These are phyloP conservation scores for Colius striatus DNA, from an alignment of 2,113 vertebrate genomes.

Conservation along the genomic window DNA sequence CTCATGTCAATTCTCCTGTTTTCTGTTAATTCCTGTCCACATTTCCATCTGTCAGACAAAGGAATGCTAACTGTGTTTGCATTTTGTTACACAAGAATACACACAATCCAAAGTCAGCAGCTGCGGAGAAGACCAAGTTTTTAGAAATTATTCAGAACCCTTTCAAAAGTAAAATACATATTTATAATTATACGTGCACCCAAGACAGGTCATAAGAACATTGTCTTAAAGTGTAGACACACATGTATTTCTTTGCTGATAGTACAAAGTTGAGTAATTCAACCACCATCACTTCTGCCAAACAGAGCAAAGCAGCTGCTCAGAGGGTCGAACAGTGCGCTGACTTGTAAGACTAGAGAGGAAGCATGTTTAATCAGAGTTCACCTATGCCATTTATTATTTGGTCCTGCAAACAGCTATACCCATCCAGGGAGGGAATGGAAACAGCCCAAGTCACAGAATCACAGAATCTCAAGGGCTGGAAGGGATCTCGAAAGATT, in stretches of 20 bases:
- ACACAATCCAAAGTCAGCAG: neutral
- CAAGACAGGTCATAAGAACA: neutral
- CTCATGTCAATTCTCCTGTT: neutral
- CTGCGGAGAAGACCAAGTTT: neutral
- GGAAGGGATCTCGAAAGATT: no score
- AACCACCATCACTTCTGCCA: neutral
- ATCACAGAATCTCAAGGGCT: no score
- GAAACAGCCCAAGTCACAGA: no score
- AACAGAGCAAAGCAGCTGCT: neutral
- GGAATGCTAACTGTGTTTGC: neutral
- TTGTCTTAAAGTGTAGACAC: neutral
- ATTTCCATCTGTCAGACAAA: slow-evolving; percentile 6
- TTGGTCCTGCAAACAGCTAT: neutral
- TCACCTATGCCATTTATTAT: neutral
- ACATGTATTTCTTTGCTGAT: neutral
- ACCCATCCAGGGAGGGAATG: neutral
- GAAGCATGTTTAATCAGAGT: neutral
- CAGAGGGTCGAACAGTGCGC: neutral
- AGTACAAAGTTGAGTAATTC: neutral
- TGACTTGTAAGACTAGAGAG: neutral
- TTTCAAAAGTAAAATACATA: neutral
- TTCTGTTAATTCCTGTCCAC: neutral
- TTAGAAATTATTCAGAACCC: neutral
- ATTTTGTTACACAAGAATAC: neutral
- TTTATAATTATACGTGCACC: fast-evolving